Evolutionary conservation across 2,888 invertebrate genomes (phyloP), one percentile per base, ranked within the genome.

Genomic region (Tuta absoluta): DNA sequence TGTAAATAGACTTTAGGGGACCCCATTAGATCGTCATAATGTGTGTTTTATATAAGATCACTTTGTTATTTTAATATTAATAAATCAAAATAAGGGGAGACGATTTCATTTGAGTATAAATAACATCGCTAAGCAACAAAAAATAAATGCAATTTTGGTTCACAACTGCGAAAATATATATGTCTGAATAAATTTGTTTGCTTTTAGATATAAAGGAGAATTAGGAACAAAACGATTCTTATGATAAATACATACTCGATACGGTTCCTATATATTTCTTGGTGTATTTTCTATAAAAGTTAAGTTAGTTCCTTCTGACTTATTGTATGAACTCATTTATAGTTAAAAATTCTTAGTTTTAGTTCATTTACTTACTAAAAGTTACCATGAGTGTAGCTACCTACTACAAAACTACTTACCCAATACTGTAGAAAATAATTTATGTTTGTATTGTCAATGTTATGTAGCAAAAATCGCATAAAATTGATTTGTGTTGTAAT

Each of bases 401-500:
- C n/a, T 14, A 41, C 41, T 41, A 41, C n/a, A 41, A 33, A 7
- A 33, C 33, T 8, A 8, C 4, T 8, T 33, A 33, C 33, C 10
- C 10, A 1, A 33, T 33, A 33, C 10, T 33, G 33, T 33, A 4
- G 33, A 8, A 10, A 8, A 33, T 33, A 56, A 23, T 28, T 56
- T 21, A 14, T n/a, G 24, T 24, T 24, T 23, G 24, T 28, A 51
- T 57, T 62, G 65, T 63, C 69, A 38, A 70, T 66, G 65, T 72
- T 72, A 58, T 63, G 69, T 75, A 74, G 71, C 69, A 63, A 63
- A 57, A 68, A 68, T 68, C 66, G 66, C 63, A 67, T 62, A 58
- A 71, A 67, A 7, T 62, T 45, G 37, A 68, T 79, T n/a, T 79
- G 69, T 73, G 75, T 80, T 80, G 71, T 76, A 79, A 75, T 78